Conservation (phyloP, 2,797 vertebrate species). For the Oreortyx pictus region DNA sequence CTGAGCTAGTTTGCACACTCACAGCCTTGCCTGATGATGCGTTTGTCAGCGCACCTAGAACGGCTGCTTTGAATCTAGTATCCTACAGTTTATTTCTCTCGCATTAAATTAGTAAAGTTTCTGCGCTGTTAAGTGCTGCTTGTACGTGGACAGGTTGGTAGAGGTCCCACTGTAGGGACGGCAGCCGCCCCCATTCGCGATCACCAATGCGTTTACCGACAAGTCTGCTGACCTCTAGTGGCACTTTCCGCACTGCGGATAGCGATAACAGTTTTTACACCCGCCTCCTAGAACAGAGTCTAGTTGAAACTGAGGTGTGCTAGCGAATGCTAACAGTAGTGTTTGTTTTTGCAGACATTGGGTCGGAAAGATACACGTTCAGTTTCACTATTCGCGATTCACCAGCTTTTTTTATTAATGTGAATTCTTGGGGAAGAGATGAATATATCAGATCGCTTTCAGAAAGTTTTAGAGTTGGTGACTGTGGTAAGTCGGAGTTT, state of each 20-base stretch:
- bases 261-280: rapidly evolving
- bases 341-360: constrained; percentile 83
- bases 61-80: background rate
- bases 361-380: constrained; percentile 90
- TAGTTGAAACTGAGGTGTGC: background rate
- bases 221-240: constrained; percentile 65
- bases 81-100: rapidly evolving
- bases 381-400: constrained; percentile 93
- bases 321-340: background rate
- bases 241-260: background rate
- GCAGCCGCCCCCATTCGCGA: rapidly evolving
- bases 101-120: background rate
- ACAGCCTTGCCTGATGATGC: rapidly evolving
- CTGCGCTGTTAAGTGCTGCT: rapidly evolving
- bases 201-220: background rate
- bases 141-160: rapidly evolving
- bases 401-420: constrained; percentile 88
- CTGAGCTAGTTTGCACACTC: rapidly evolving
- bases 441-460: constrained; percentile 86
- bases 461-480: constrained; percentile 86
- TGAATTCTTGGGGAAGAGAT: constrained; percentile 89
- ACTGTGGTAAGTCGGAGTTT: constrained; percentile 86
- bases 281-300: background rate
- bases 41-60: background rate
- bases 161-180: rapidly evolving